These are phyloP conservation scores for Silurus meridionalis DNA, from an alignment of 2,113 vertebrate species.

Conservation along the genomic window DNA sequence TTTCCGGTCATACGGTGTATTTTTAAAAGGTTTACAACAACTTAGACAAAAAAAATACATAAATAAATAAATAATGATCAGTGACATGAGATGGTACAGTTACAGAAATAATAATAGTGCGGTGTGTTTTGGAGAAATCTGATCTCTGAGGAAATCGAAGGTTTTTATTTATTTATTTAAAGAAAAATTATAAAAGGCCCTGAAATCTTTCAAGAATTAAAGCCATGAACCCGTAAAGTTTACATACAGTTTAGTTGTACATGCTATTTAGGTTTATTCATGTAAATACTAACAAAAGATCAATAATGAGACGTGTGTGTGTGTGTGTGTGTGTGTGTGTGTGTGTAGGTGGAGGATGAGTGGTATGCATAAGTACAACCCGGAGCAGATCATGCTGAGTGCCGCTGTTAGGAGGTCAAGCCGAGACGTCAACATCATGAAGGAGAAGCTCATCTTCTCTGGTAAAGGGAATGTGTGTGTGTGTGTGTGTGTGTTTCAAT, in stretches of 20 bases:
- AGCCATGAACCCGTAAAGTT: too few species aligned
- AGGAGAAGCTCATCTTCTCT: constrained; percentile 97
- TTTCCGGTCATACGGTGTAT: too few species aligned
- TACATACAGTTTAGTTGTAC: too few species aligned
- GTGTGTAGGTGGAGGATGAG: constrained; percentile 86
- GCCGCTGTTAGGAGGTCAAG: constrained; percentile 85
- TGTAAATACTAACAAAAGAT: too few species aligned
- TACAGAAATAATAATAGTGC: background rate
- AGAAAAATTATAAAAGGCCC: too few species aligned
- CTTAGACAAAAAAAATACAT: too few species aligned
- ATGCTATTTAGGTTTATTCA: too few species aligned
- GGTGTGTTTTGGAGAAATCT: background rate
- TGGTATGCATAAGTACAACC: constrained; percentile 91
- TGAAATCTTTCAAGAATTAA: too few species aligned
- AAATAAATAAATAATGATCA: background rate
- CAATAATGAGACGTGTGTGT: background rate
- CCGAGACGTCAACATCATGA: constrained; percentile 95
- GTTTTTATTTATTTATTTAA: too few species aligned
- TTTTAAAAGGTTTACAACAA: too few species aligned
- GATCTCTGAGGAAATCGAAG: background rate
- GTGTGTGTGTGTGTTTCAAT: constrained; percentile 9
- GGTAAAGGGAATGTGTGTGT: constrained; percentile 68
- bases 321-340: constrained; percentile 44
- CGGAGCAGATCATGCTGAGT: constrained; percentile 97
- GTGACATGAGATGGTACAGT: background rate